Conservation (phyloP, 2,888 invertebrate genomes). For the Lycia hirtaria region DNA sequence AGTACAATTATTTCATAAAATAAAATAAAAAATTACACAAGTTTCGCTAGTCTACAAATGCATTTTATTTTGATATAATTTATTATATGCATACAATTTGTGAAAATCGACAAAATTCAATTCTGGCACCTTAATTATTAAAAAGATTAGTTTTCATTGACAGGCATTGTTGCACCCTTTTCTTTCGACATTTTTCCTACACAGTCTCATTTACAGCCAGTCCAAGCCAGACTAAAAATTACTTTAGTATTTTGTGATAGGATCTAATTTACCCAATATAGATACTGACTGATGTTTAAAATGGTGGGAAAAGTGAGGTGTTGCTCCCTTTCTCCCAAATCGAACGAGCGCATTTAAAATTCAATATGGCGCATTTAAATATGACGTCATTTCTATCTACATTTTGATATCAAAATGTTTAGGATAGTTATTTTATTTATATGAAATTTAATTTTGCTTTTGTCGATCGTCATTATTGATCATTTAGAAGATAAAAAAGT, state of each 20-base stretch:
- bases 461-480: too few relatives aligned
- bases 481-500: too few relatives aligned
- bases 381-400: too few relatives aligned
- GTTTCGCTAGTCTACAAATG: constrained; percentile 7
- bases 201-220: constrained; percentile 21
- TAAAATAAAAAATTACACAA: constrained; percentile 18
- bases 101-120: neutral
- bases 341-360: too few relatives aligned
- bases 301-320: too few relatives aligned
- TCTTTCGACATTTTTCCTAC: neutral
- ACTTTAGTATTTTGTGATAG: neutral
- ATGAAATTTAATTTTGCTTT: too few relatives aligned
- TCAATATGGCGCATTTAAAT: too few relatives aligned
- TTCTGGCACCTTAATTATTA: constrained; percentile 18
- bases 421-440: too few relatives aligned
- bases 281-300: too few relatives aligned
- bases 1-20: neutral
- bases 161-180: constrained; percentile 18
- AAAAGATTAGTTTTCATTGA: neutral
- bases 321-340: too few relatives aligned
- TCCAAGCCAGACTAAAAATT: too few relatives aligned
- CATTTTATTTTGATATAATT: constrained; percentile 3
- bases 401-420: too few relatives aligned
- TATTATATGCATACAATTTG: constrained; percentile 1
- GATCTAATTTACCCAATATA: neutral